A percentile compares a stretch with the other conserved stretches of the same genome.
Conservation (phyloP, 1,140 invertebrate species). For the Pomacea maculata region DNA sequence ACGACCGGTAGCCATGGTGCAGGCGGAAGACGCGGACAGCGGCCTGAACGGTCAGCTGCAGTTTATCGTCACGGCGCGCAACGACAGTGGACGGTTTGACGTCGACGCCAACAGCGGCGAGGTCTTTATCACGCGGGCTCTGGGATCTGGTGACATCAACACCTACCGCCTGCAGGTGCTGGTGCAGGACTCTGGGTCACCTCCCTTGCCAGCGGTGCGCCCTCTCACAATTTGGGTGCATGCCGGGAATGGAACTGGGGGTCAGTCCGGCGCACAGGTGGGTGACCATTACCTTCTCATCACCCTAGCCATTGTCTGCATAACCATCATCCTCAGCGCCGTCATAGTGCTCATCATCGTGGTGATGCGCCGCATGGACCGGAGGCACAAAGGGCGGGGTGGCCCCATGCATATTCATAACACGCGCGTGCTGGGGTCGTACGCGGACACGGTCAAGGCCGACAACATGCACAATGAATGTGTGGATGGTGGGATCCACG, state of each 20-base stretch:
- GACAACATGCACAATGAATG: slow-evolving; percentile 28
- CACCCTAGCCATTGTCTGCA: slow-evolving; percentile 47
- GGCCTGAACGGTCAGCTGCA: slow-evolving; percentile 40
- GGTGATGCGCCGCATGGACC: slow-evolving; percentile 44
- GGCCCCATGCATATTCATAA: slow-evolving; percentile 24
- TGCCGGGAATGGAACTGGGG: slow-evolving; percentile 29
- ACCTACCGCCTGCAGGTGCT: slow-evolving; percentile 37
- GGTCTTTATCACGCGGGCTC: slow-evolving; percentile 28
- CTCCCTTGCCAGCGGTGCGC: slow-evolving; percentile 26
- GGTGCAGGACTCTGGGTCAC: slow-evolving; percentile 36
- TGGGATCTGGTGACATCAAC: slow-evolving; percentile 30
- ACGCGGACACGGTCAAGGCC: slow-evolving; percentile 31
- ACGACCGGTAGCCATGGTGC: slow-evolving; percentile 15
- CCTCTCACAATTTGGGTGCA: slow-evolving; percentile 34
- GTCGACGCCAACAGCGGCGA: slow-evolving; percentile 41
- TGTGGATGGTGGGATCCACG: slow-evolving; percentile 13
- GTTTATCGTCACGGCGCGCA: slow-evolving; percentile 39
- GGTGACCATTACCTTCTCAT: slow-evolving; percentile 51
- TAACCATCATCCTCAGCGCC: slow-evolving; percentile 49
- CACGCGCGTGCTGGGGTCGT: slow-evolving; percentile 21
- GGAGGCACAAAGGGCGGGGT: slow-evolving; percentile 7
- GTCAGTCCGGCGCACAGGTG: background rate
- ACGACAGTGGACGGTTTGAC: slow-evolving; percentile 39
- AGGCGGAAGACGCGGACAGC: slow-evolving; percentile 36
- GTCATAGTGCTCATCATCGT: slow-evolving; percentile 52